Conservation (phyloP, 2,888 invertebrate species). For the Rhyacophila evoluta region DNA sequence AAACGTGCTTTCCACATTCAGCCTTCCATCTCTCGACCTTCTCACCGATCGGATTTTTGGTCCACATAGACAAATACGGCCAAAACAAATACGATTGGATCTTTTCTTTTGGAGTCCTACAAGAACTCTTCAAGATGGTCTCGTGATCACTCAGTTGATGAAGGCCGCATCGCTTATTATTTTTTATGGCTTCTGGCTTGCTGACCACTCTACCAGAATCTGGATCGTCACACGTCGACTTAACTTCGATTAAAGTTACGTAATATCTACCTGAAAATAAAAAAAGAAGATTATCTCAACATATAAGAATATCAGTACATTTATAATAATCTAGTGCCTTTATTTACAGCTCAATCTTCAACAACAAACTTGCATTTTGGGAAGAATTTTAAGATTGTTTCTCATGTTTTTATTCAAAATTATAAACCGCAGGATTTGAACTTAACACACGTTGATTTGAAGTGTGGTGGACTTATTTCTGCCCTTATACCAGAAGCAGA, state of each 20-base stretch:
- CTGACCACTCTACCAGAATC: slow-evolving; percentile 56
- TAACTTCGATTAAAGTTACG: slow-evolving; percentile 58
- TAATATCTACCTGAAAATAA: slow-evolving; percentile 56
- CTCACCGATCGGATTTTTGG: slow-evolving; percentile 58
- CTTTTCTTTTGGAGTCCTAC: slow-evolving; percentile 47
- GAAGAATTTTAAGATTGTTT: too few species aligned
- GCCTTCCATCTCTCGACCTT: slow-evolving; percentile 59
- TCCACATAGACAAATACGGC: slow-evolving; percentile 59
- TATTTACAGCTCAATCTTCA: too few species aligned
- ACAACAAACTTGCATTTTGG: too few species aligned
- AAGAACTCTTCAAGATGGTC: slow-evolving; percentile 56
- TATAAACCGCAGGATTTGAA: too few species aligned
- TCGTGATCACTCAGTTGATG: slow-evolving; percentile 61
- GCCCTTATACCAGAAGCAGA: too few species aligned
- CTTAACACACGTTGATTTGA: too few species aligned
- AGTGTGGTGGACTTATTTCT: too few species aligned
- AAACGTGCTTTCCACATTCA: slow-evolving; percentile 59
- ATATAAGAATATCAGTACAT: too few species aligned
- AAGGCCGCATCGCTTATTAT: slow-evolving; percentile 60
- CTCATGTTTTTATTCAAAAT: too few species aligned
- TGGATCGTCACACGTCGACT: slow-evolving; percentile 58
- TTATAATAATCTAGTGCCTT: too few species aligned
- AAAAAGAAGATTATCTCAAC: too few species aligned
- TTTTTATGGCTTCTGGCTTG: slow-evolving; percentile 59
- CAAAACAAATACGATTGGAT: slow-evolving; percentile 59